Conservation (phyloP, 2,797 vertebrate species). For the Falco naumanni region DNA sequence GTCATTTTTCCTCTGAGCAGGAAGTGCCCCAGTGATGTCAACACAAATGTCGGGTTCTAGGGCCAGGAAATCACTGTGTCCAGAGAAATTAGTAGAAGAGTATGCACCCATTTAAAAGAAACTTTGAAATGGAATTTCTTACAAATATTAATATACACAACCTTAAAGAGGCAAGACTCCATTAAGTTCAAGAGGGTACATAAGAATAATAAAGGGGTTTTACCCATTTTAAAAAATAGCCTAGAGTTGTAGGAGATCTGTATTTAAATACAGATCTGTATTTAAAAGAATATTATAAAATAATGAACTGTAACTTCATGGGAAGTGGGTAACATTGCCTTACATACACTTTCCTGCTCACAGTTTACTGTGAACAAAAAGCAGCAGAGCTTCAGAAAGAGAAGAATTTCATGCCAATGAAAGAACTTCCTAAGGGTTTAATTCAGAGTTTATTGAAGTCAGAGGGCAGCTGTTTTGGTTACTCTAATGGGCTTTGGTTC, state of each 20-base stretch:
- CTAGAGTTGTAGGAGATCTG: not conserved
- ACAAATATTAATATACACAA: not conserved
- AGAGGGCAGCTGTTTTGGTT: not conserved
- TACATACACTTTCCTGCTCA: not conserved
- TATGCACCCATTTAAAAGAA: not conserved
- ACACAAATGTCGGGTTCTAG: not conserved
- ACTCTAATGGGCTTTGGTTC: not conserved
- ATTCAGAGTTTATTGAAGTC: not conserved
- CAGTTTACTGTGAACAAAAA: not conserved
- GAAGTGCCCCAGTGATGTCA: constrained; percentile 6
- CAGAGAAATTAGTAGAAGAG: not conserved
- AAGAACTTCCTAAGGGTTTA: not conserved
- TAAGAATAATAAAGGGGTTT: not conserved
- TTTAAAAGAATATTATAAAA: not conserved
- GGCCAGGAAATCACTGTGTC: not conserved
- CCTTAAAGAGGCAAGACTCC: not conserved
- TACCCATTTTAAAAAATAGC: not conserved
- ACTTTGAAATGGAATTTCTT: not conserved
- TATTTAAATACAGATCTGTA: not conserved
- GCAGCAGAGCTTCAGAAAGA: not conserved
- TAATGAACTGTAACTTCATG: not conserved
- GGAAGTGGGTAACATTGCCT: not conserved
- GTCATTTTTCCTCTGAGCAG: constrained; percentile 16
- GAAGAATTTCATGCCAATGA: not conserved
- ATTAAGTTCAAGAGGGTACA: not conserved